phyloP scores from a whole-genome alignment of 2,113 vertebrate species.

The Centropus bengalensis region DNA sequence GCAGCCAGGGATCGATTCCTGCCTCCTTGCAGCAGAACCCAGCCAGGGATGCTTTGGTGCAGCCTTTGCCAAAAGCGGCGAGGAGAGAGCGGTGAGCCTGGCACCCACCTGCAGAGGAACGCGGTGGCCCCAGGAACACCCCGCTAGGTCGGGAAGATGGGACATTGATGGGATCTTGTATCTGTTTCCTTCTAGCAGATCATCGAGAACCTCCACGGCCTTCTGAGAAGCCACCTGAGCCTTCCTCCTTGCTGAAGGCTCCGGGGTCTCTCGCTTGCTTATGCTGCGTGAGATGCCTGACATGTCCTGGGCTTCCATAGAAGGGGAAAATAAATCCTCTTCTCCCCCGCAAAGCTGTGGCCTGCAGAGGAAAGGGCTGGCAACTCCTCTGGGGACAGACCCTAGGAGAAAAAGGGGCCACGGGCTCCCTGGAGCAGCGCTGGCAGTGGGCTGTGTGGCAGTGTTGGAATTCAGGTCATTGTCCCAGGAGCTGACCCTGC shows the following conservation, averaged over 20 bases:
- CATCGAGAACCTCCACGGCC: rapidly evolving
- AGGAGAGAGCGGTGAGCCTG: neutral
- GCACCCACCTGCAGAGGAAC: neutral
- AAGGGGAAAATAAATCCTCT: rapidly evolving
- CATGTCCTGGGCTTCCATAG: rapidly evolving
- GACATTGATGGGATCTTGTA: rapidly evolving
- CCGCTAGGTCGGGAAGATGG: rapidly evolving
- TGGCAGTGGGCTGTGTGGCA: neutral
- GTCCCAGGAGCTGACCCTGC: rapidly evolving
- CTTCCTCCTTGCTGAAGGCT: neutral
- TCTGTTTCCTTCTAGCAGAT: neutral
- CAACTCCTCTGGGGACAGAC: neutral
- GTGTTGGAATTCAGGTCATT: neutral
- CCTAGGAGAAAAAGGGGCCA: neutral
- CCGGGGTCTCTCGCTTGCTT: rapidly evolving
- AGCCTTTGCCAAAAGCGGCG: neutral
- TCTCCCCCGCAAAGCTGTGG: neutral
- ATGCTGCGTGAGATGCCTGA: rapidly evolving
- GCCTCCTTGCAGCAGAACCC: neutral
- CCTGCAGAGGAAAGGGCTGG: neutral
- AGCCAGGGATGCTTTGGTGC: neutral
- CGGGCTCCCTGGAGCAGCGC: neutral
- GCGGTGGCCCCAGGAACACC: too few species aligned
- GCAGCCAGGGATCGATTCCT: neutral
- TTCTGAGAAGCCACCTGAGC: neutral